phyloP scores from a whole-genome alignment of 2,113 vertebrate species.

The Chlamydotis undulata region DNA sequence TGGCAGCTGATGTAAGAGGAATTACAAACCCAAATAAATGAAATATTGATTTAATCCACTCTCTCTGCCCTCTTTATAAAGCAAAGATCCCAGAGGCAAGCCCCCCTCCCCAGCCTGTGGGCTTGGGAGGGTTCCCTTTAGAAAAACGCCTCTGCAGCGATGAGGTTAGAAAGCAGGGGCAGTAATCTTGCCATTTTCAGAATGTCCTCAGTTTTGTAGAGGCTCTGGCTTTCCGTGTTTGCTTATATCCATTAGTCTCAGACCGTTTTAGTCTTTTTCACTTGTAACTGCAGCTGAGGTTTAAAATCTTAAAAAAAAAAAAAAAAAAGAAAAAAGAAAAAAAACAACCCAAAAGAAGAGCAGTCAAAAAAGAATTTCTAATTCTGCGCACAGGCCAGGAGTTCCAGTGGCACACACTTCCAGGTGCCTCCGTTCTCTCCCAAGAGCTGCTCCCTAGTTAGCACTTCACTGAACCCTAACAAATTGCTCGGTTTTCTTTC shows the following conservation, averaged over 20 bases:
- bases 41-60: conserved; percentile 68
- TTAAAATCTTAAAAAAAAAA: background rate
- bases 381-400: background rate
- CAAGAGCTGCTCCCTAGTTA: conserved; percentile 26
- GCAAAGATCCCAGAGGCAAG: background rate
- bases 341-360: background rate
- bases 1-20: conserved; percentile 62
- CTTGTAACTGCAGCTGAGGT: background rate
- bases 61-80: conserved; percentile 48
- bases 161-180: background rate
- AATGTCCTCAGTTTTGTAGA: background rate
- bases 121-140: background rate
- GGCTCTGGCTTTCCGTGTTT: background rate
- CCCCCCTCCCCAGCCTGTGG: background rate
- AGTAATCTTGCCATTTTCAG: background rate
- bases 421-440: background rate
- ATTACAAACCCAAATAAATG: conserved; percentile 63
- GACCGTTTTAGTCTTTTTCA: background rate
- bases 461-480: conserved; percentile 58
- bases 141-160: background rate
- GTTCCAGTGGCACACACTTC: background rate
- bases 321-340: too few species aligned
- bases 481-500: background rate
- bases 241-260: background rate
- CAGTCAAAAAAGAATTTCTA: background rate